These are phyloP conservation scores for Quadriops clusia DNA, from an alignment of 2,888 invertebrate genomes.

Conservation along the genomic window DNA sequence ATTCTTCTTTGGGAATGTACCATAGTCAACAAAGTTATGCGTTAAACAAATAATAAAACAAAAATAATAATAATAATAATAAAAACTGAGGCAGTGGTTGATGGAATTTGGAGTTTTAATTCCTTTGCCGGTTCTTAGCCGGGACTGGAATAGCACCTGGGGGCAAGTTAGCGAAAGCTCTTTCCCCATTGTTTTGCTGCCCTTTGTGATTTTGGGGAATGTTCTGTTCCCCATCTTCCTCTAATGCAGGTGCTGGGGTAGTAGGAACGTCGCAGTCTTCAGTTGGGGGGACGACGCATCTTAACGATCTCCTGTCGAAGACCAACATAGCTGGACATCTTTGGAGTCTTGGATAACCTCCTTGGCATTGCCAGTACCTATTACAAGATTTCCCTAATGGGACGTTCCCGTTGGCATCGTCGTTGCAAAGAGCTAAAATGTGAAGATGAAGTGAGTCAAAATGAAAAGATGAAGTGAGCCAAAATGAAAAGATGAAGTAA, in stretches of 20 bases:
- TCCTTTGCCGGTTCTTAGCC: constrained; percentile 23
- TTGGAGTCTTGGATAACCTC: constrained; percentile 83
- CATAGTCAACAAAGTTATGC: no score
- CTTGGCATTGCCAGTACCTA: constrained; percentile 89
- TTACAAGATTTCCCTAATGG: constrained; percentile 86
- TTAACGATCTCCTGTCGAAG: constrained; percentile 66
- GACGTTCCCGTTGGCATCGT: constrained; percentile 83
- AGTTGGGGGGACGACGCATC: constrained; percentile 82
- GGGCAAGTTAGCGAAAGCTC: constrained; percentile 30
- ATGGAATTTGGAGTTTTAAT: constrained; percentile 10
- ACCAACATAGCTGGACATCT: constrained; percentile 85
- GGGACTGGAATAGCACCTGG: constrained; percentile 35
- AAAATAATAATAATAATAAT: not conserved
- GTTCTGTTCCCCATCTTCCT: constrained; percentile 39
- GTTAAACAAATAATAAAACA: no score
- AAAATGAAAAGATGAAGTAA: no score
- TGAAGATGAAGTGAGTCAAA: no score
- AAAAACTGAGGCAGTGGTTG: not conserved
- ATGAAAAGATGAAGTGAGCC: no score
- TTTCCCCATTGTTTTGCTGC: constrained; percentile 9
- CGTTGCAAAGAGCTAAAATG: constrained; percentile 86
- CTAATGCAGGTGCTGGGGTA: constrained; percentile 53
- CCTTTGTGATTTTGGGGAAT: constrained; percentile 21
- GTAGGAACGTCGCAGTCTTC: constrained; percentile 81
- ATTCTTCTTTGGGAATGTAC: no score